phyloP scores from a whole-genome alignment of 2,888 invertebrate genomes.

The Eilema caniola region DNA sequence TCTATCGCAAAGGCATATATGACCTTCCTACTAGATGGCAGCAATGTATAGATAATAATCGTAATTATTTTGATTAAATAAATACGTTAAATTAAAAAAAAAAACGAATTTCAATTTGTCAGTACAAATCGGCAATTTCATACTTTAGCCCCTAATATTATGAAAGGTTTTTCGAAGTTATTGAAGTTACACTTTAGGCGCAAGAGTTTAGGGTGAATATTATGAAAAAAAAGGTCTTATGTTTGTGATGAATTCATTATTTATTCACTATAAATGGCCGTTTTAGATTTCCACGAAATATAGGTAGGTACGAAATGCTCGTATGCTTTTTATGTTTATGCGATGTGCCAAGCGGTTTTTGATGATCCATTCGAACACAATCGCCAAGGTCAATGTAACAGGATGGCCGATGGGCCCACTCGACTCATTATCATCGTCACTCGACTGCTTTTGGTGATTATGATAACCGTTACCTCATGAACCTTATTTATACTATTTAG shows the following conservation, averaged over 20 bases:
- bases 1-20: too few relatives aligned
- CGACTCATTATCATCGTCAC: background rate
- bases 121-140: too few relatives aligned
- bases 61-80: too few relatives aligned
- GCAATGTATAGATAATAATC: too few relatives aligned
- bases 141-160: too few relatives aligned
- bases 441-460: background rate
- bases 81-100: too few relatives aligned
- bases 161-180: too few relatives aligned
- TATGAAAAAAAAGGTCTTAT: background rate
- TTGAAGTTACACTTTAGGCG: background rate
- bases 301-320: background rate
- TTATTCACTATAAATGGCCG: background rate
- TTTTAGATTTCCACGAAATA: background rate
- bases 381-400: conserved; percentile 12
- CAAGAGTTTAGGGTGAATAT: background rate
- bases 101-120: too few relatives aligned
- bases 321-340: background rate
- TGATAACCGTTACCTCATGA: background rate
- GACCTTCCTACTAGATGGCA: too few relatives aligned
- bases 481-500: background rate
- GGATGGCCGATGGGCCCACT: background rate
- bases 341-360: conserved; percentile 13
- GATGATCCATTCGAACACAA: conserved; percentile 19
- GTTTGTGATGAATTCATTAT: background rate